Evolutionary conservation across 2,113 vertebrate genomes (phyloP), one percentile per base, ranked within the genome.

Genomic region (Microcebus griseorufus): DNA sequence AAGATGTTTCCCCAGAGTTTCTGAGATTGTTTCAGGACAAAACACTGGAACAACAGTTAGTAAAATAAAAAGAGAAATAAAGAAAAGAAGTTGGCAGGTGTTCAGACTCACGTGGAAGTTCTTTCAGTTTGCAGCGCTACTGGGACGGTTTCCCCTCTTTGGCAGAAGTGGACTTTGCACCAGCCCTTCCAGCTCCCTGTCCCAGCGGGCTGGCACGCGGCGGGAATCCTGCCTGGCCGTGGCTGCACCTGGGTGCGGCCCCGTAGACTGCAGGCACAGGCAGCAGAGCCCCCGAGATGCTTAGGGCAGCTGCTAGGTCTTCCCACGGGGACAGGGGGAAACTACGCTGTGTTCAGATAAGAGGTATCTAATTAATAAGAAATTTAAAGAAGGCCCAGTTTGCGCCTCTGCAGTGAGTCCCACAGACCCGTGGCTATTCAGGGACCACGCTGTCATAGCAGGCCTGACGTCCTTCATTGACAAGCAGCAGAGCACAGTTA

Each of bases 181-280:
- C 20, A 4, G 29, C 27, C 29, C 3, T 4, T 12, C 67, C 32
- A 29, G 64, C 5, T 62, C 27, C 23, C 34, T 0, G 55, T 0
- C 42, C 25, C 23, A 23, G 60, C 2, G 0, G 16, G 42, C 42
- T 42, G 42, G 12, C 25, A 9, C 0, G 0, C 2, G 20, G 27
- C 8, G 0, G 20, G 48, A 42, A 25, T 14, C 58, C 76, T 11
- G 6, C 42, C 34, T 0, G 85, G 75, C 91, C 12, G 20, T 2
- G 0, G 27, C 64, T 22, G 90, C 62, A 12, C 62, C 39, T 76
- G 72, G 32, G n/a, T 0, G 7, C 51, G 18, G 53, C 37, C 86
- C 76, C 78, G 0, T 0, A 9, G 32, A 42, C 8, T 4, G 16
- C 37, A 2, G 64, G 62, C 6, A 4, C 22, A 16, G 65, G 17